Percentiles rank a stretch among this genome's conserved stretches.
phyloP scores from a whole-genome alignment of 2,797 vertebrate species.

The Gymnoscopelus microlampas region DNA sequence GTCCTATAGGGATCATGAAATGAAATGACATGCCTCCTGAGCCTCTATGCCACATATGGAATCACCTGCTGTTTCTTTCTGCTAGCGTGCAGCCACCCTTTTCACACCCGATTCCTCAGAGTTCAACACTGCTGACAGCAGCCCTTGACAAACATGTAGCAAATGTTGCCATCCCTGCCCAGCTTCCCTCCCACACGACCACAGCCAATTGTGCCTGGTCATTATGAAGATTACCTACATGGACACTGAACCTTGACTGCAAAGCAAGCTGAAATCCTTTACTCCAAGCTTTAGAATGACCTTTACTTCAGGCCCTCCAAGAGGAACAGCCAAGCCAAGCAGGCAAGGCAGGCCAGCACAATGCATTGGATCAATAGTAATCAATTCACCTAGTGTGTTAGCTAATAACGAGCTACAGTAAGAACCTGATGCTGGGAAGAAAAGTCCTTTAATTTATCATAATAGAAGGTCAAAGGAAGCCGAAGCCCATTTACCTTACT shows the following conservation, averaged over 20 bases:
- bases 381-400: constrained; percentile 84
- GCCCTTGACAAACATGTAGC: too few relatives aligned
- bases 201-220: too few relatives aligned
- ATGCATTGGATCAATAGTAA: constrained; percentile 80
- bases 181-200: too few relatives aligned
- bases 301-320: constrained; percentile 71
- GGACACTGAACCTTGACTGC: constrained; percentile 26
- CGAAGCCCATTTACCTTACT: constrained; percentile 78
- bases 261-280: constrained; percentile 56
- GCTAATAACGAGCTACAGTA: constrained; percentile 80
- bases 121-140: too few relatives aligned
- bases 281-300: constrained; percentile 64
- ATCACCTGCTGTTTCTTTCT: too few relatives aligned
- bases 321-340: constrained; percentile 40
- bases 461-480: constrained; percentile 78
- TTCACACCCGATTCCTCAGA: too few relatives aligned
- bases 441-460: constrained; percentile 87
- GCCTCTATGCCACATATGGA: too few relatives aligned
- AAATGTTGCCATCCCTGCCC: too few relatives aligned
- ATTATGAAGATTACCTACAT: not conserved
- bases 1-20: too few relatives aligned
- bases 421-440: constrained; percentile 75
- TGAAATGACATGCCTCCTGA: too few relatives aligned
- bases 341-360: constrained; percentile 49
- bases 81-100: too few relatives aligned